Evolutionary conservation across 2,797 vertebrate species (phyloP), one percentile per base, ranked within the genome.

Genomic region (Pangasius larnaudii): DNA sequence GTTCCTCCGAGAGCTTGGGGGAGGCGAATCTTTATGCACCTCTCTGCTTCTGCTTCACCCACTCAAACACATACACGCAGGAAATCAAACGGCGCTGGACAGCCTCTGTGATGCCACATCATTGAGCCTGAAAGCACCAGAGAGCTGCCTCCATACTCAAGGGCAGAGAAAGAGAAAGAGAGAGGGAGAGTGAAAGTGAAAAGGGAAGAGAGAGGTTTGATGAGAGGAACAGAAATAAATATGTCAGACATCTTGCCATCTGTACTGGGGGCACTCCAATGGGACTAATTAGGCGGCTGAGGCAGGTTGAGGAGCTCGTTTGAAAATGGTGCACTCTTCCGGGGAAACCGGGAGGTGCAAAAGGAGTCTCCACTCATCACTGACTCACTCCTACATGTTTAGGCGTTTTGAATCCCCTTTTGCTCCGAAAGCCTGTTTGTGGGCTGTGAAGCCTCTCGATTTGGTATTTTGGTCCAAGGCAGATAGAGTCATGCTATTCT

Each of bases 241-340:
- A 91, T 91, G 84, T 94, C 89, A 90, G 91, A 91, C 85, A 91
- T 93, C 86, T 90, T 91, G 85, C 90, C 89, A 91, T 89, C 88
- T 91, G 89, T 85, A 88, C 84, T 83, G 39, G 88, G 90, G 91
- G 85, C 87, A 92, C 91, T 90, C 89, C 90, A 92, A 90, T 88
- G 90, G 85, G 90, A 92, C 89, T 93, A 92, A 92, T 91, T 91
- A 91, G 88, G 56, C 78, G 78, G 51, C 75, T 42, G 84, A 88
- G 89, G 89, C 86, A 86, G 88, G 85, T 85, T 91, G 89, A 87
- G 89, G 59, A n/a, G 42, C 90, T 89, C 49, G 84, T 89, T 88
- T 92, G 80, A 90, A 91, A 90, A 85, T 84, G 72, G 88, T 91
- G 90, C 83, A 74, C 65, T 88, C 86, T 87, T 90, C 77, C 80